Evolutionary conservation across 2,113 vertebrate species (phyloP), one percentile per base, ranked within the genome.

Genomic region (Chauna torquata): DNA sequence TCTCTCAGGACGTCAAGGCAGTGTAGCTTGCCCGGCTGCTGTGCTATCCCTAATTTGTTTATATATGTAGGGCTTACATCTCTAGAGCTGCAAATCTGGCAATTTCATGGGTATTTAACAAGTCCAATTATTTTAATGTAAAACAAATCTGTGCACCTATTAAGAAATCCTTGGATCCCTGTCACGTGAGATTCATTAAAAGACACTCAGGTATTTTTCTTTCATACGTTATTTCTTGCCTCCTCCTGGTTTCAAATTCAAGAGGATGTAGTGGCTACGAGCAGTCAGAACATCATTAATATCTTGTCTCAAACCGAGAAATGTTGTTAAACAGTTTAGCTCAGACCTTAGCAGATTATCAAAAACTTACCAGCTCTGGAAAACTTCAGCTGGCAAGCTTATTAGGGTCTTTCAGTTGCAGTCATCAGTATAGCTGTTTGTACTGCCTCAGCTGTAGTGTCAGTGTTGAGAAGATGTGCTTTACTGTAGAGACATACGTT

Each of bases 111-210:
- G 25, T 78, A 66, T 87, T 91, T 85, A 92, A 70, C 45, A 95
- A 75, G 71, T 82, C 75, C 62, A 72, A 70, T 70, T 90, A 77
- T 97, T 94, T 91, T 92, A 86, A 91, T 92, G 58, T 76, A 45
- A 88, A 77, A 79, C 86, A 91, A 95, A 87, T 87, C 65, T 64
- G 12, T 61, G 81, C 89, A 74, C 10, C 84, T 94, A 81, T 23
- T 86, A 89, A 92, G 80, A 65, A 91, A 82, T 79, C 66, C 87
- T 96, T 87, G 87, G 89, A 95, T 94, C 71, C 71, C 47, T 82
- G 86, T 86, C 87, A 90, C 74, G 55, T 62, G 78, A 85, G 58
- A 76, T 32, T 76, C 50, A 86, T 28, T 82, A 88, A 88, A 77
- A 92, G 54, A 57, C 69, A 54, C 65, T 79, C 54, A 50, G 74